A percentile compares a stretch with the other conserved stretches of the same genome.
Conservation (phyloP, 2,113 vertebrate genomes). For the Leucosticte australis region DNA sequence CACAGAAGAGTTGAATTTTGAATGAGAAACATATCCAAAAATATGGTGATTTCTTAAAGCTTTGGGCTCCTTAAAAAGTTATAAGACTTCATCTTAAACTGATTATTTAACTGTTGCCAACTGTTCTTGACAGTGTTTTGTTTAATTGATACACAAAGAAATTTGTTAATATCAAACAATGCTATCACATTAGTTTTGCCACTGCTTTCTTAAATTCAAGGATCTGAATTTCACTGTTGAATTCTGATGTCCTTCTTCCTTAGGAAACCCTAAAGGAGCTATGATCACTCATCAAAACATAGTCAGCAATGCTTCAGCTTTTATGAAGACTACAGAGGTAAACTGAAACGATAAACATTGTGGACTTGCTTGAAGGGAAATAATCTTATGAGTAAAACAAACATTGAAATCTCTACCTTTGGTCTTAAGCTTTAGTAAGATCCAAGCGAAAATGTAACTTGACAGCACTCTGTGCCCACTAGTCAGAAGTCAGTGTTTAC, state of each 20-base stretch:
- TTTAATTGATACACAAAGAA: not conserved
- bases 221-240: not conserved
- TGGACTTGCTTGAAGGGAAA: not conserved
- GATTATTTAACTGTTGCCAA: not conserved
- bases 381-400: not conserved
- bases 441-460: not conserved
- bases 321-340: constrained; percentile 92
- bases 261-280: constrained; percentile 95
- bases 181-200: not conserved
- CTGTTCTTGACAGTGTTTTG: not conserved
- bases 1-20: not conserved
- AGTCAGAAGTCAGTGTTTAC: not conserved
- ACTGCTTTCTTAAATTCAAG: not conserved
- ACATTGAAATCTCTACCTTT: not conserved
- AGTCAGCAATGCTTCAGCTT: constrained; percentile 88
- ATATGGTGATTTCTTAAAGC: not conserved
- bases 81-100: not conserved
- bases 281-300: constrained; percentile 90
- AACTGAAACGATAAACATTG: not conserved
- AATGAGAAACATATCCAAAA: not conserved
- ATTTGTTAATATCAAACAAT: not conserved
- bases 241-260: constrained; percentile 23
- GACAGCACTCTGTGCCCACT: not conserved
- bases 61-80: not conserved
- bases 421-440: not conserved